phyloP scores from a whole-genome alignment of 2,113 vertebrate species.

The Chiloscyllium plagiosum region DNA sequence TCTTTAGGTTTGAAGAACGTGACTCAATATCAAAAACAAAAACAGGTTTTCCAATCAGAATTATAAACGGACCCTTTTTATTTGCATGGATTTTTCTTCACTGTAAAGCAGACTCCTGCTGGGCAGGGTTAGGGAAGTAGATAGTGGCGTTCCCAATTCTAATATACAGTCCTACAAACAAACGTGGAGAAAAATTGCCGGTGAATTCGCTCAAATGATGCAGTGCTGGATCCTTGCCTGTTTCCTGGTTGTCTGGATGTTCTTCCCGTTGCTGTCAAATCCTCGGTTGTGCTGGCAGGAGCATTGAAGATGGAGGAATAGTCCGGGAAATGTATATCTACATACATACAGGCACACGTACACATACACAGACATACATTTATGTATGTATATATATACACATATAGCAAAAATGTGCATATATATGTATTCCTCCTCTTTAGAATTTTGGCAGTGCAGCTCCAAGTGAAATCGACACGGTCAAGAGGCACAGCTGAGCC shows the following conservation, averaged over 20 bases:
- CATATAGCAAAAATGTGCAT: not conserved
- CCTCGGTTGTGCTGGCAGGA: not conserved
- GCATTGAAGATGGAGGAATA: not conserved
- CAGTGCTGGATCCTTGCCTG: not conserved
- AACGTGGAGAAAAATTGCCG: constrained; percentile 31
- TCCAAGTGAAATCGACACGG: not conserved
- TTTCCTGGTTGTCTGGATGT: constrained; percentile 13
- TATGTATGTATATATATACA: not conserved
- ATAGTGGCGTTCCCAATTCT: not conserved
- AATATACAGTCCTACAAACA: constrained; percentile 41
- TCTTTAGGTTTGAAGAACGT: not conserved
- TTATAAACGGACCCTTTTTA: not conserved
- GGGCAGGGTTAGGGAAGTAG: not conserved
- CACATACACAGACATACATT: not conserved
- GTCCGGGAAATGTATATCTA: not conserved
- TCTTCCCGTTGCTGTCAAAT: constrained; percentile 6
- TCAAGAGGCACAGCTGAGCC: constrained; percentile 42
- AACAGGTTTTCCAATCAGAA: not conserved
- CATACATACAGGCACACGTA: not conserved
- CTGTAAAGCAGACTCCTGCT: not conserved
- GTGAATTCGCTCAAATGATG: not conserved
- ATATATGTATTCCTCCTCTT: not conserved
- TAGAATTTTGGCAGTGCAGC: not conserved
- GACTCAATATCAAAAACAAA: not conserved
- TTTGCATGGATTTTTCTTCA: not conserved